Evolutionary conservation across 2,888 invertebrate genomes (phyloP).

Genomic region (Poecilobothrus nobilitatus): DNA sequence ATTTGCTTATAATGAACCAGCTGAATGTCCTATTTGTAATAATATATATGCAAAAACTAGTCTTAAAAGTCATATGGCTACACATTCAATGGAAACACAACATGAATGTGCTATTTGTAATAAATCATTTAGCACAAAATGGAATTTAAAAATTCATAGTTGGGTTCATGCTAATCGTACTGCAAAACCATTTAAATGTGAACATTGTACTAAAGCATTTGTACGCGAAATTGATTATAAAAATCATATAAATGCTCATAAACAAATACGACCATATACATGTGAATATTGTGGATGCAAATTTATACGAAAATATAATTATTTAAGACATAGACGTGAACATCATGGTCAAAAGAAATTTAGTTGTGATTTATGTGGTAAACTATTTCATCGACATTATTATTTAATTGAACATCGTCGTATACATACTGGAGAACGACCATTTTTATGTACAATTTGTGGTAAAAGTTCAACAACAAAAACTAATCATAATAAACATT

Average conservation of each 20-base stretch:
- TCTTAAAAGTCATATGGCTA: slow-evolving; percentile 68
- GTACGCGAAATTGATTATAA: slow-evolving; percentile 70
- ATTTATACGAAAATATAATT: slow-evolving; percentile 82
- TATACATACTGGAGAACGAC: slow-evolving; percentile 68
- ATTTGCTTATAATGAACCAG: slow-evolving; percentile 57
- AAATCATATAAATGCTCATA: slow-evolving; percentile 79
- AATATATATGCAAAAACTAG: slow-evolving; percentile 67
- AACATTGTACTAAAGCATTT: slow-evolving; percentile 75
- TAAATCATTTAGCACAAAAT: slow-evolving; percentile 79
- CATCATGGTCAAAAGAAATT: slow-evolving; percentile 74
- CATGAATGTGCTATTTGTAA: slow-evolving; percentile 74
- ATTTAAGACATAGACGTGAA: slow-evolving; percentile 74
- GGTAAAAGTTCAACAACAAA: slow-evolving; percentile 84
- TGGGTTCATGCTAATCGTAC: slow-evolving; percentile 82
- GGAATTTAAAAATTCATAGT: slow-evolving; percentile 81
- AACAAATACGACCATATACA: slow-evolving; percentile 70
- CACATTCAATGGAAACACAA: slow-evolving; percentile 68
- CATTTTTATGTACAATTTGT: slow-evolving; percentile 78
- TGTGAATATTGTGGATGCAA: slow-evolving; percentile 85
- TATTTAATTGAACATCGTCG: slow-evolving; percentile 81
- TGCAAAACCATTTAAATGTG: slow-evolving; percentile 77
- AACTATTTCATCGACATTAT: slow-evolving; percentile 77
- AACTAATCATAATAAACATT: slow-evolving; percentile 84
- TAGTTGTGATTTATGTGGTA: slow-evolving; percentile 67
- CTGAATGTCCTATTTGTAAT: slow-evolving; percentile 60